Base-by-base conservation (phyloP, 2,113 vertebrate genomes). In the Cyprinodon tularosa region DNA sequence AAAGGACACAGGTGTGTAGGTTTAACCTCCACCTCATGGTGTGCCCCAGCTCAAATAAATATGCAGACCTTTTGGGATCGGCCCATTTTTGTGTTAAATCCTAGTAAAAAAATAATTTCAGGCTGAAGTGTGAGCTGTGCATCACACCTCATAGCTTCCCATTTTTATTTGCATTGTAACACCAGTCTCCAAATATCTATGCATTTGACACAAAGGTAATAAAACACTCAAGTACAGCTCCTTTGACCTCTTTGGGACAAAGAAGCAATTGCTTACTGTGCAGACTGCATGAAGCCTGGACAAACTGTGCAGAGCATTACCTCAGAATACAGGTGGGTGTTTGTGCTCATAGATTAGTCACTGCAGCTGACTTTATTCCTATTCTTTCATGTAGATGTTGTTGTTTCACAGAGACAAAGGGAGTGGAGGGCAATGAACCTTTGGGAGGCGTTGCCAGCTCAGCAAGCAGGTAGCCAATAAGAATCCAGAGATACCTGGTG, bases 1-100 rank as follows among this genome's bases (percentile, higher is more conserved):
- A 88, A 89, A 88, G 76, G 77, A 76, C 77, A 81, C 86, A 90
- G 89, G 87, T 92, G 89, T 88, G 81, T 77, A 4, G 78, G 68
- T 67, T 82, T 83, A 81, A 87, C 86, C 66, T 82, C 71, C 60
- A 71, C 71, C 71, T 78, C 59, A 47, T 8, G 42, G 68, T 60
- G 42, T 72, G 82, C 60, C 62, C 63, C 13, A 38, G 63, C 74
- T 61, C 75, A 76, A 45, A 73, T 62, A 57, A 47, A n/a, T 11
- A 20, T 29, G 68, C 36, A 71, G 50, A 78, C 72, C 77, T 71
- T 47, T 0, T 39, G 62, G 74, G 66, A 60, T 45, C 3, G 44
- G 76, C 59, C 45, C 63, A 59, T 59, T 29, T 74, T 77, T 65
- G 47, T 50, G 15, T 15, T 45, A 72, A 67, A 38, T 65, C 39